These are phyloP conservation scores for Aethina tumida DNA, from an alignment of 1,140 invertebrate species.

Conservation along the genomic window DNA sequence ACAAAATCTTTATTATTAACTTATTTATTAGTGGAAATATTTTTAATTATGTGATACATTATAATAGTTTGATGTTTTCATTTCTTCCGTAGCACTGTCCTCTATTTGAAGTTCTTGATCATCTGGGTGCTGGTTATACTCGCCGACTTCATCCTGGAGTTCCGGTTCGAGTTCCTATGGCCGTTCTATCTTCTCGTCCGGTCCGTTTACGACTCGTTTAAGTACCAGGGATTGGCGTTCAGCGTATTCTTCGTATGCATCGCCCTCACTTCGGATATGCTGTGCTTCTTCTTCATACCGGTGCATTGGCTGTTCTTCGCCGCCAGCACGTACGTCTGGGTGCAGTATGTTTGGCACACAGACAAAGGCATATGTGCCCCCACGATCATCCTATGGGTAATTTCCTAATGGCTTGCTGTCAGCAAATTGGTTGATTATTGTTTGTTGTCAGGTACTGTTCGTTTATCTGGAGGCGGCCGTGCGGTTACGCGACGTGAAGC, in stretches of 20 bases:
- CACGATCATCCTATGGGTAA: conserved; percentile 88
- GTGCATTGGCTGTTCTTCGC: conserved; percentile 97
- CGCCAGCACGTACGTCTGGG: conserved; percentile 97
- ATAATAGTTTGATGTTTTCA: conserved; percentile 33
- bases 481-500: conserved; percentile 75
- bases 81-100: conserved; percentile 83
- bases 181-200: conserved; percentile 94
- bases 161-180: conserved; percentile 98
- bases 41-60: no score
- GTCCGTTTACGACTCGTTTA: conserved; percentile 96
- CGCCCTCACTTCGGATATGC: conserved; percentile 95
- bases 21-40: conserved; percentile 2
- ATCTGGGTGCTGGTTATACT: conserved; percentile 92
- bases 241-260: conserved; percentile 98
- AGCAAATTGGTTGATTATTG: no score
- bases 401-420: no score
- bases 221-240: conserved; percentile 98
- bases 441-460: no score
- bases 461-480: conserved; percentile 91
- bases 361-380: conserved; percentile 88
- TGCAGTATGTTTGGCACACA: conserved; percentile 98
- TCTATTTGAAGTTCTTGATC: conserved; percentile 93
- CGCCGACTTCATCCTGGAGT: conserved; percentile 95
- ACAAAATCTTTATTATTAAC: neutral
- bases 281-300: conserved; percentile 99